Percentiles rank a stretch among this genome's conserved stretches.
phyloP scores from a whole-genome alignment of 2,888 invertebrate genomes.

The Lasioglossum oenotherae region DNA sequence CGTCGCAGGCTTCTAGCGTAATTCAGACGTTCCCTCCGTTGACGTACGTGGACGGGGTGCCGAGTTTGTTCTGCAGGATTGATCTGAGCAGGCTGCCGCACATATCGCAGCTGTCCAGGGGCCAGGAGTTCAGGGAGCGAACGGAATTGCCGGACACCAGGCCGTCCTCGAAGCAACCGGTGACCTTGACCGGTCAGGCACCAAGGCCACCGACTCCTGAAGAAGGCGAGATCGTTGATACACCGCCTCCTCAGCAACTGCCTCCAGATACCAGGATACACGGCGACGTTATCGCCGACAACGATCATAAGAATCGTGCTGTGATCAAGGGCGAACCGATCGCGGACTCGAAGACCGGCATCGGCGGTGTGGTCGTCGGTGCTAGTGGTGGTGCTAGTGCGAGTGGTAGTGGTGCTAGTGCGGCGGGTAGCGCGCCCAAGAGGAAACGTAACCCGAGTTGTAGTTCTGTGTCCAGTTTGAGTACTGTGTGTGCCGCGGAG shows the following conservation, averaged over 20 bases:
- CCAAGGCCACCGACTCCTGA: constrained; percentile 83
- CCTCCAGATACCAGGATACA: constrained; percentile 71
- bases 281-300: constrained; percentile 57
- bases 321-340: constrained; percentile 67
- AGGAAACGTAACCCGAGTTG: constrained; percentile 80
- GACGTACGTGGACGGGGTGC: constrained; percentile 77
- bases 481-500: constrained; percentile 79
- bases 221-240: constrained; percentile 80
- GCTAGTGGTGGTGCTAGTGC: constrained; percentile 60
- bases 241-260: constrained; percentile 72
- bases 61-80: constrained; percentile 83
- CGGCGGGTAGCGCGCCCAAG: constrained; percentile 71
- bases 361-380: constrained; percentile 48
- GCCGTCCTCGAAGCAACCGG: constrained; percentile 80
- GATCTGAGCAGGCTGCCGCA: constrained; percentile 83
- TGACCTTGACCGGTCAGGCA: constrained; percentile 66
- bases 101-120: constrained; percentile 80
- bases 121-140: constrained; percentile 85
- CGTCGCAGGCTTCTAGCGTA: constrained; percentile 73
- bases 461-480: constrained; percentile 79
- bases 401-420: constrained; percentile 61
- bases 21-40: constrained; percentile 73
- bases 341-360: constrained; percentile 66
- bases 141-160: constrained; percentile 85
- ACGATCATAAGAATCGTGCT: constrained; percentile 57